phyloP scores from a whole-genome alignment of 1,140 invertebrate species.

The Zaprionus ghesquierei region DNA sequence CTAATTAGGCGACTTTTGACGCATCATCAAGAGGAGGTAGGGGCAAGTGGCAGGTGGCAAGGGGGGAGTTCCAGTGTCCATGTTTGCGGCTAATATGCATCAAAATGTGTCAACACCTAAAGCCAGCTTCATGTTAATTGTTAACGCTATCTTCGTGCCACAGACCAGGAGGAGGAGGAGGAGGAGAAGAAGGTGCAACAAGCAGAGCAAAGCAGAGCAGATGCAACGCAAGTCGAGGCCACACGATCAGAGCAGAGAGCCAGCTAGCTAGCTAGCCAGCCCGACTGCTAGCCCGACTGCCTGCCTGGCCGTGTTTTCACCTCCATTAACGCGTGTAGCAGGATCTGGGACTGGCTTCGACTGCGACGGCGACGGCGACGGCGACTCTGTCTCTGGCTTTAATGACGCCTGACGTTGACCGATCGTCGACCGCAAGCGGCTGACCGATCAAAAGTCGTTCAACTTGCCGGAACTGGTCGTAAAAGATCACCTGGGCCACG shows the following conservation, averaged over 20 bases:
- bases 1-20: conserved; percentile 75
- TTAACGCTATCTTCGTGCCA: conserved; percentile 50
- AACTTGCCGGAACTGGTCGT: conserved; percentile 80
- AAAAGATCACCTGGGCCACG: conserved; percentile 70
- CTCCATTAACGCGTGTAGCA: conserved; percentile 68
- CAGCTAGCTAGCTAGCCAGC: neutral
- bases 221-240: conserved; percentile 9
- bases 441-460: conserved; percentile 80
- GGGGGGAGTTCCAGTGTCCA: conserved; percentile 25
- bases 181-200: too few species aligned
- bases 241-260: neutral
- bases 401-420: conserved; percentile 78
- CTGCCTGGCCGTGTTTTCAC: conserved; percentile 57
- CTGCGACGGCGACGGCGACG: neutral
- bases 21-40: conserved; percentile 20
- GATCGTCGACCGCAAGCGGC: conserved; percentile 78
- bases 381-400: conserved; percentile 31
- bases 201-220: too few species aligned
- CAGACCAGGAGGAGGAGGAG: neutral
- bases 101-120: conserved; percentile 78
- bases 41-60: neutral
- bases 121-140: conserved; percentile 68
- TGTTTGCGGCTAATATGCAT: conserved; percentile 66
- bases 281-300: neutral
- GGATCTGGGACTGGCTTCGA: conserved; percentile 29